Base-by-base conservation (phyloP, 2,797 vertebrate species). In the Allobates femoralis region DNA sequence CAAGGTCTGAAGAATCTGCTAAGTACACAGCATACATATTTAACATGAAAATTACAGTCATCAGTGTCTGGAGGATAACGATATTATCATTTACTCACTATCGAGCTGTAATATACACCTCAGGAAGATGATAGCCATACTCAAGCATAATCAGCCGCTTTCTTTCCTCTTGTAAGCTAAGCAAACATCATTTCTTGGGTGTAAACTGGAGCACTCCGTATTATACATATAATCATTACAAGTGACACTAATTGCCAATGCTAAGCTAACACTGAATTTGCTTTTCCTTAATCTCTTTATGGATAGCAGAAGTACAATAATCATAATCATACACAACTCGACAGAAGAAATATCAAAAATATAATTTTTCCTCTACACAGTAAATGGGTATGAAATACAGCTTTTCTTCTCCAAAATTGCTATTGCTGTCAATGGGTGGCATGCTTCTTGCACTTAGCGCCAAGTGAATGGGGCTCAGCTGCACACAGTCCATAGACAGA, bases 161-260 rank as follows among this genome's bases (percentile, higher is more conserved):
- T 79, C 37, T 85, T 79, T 56, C 66, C 58, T 41, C 64, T 67
- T 58, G 6, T 67, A 34, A 67, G 67, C 32, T 18, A 28, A 34
- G 14, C 28, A 32, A 79, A 60, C 73, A 26, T 64, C 32, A 67
- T 55, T 84, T 77, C 73, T 21, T 51, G 41, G 26, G 26, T 64
- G 62, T 79, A 79, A 79, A 79, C 58, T 30, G 12, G 75, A 78
- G 62, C 16, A 34, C 76, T 58, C 41, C 26, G 46, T 67, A 8
- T 32, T 41, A 26, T 71, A 75, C 62, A 64, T 66, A 60, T 76
- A 71, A 37, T 37, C 84, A 86, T 73, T 50, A 80, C 50, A 53
- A 81, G 62, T 77, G 66, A 85, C 71, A 83, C 69, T 86, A 86
- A 86, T 81, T 84, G 46, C 28, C 30, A 26, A n/a, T 87, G 58